These are phyloP conservation scores for Malacoraja senta DNA, from an alignment of 2,797 vertebrate genomes.

Conservation along the genomic window DNA sequence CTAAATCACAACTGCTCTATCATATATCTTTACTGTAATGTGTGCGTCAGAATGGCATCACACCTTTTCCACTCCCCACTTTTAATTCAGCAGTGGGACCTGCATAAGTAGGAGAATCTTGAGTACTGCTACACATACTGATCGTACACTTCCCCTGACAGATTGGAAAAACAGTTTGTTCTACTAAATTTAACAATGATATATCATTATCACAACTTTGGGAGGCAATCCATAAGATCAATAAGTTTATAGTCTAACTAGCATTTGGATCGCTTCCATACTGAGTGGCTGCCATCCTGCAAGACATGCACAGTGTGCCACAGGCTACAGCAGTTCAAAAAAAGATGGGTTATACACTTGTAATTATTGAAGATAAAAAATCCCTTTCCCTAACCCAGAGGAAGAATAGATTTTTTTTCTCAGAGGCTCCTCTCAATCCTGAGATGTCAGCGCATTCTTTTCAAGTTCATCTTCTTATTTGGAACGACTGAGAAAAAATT, in stretches of 20 bases:
- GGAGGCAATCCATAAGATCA: slow-evolving; percentile 76
- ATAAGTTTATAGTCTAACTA: slow-evolving; percentile 71
- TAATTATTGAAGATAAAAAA: slow-evolving; percentile 12
- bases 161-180: slow-evolving; percentile 56
- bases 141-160: slow-evolving; percentile 60
- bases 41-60: not conserved
- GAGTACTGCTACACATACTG: slow-evolving; percentile 63
- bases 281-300: slow-evolving; percentile 66
- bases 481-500: not conserved
- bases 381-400: slow-evolving; percentile 13
- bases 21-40: slow-evolving; percentile 20
- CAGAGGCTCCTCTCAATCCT: not conserved
- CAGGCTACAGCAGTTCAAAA: slow-evolving; percentile 52
- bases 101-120: slow-evolving; percentile 41
- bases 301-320: slow-evolving; percentile 62
- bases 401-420: not conserved
- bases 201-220: slow-evolving; percentile 81
- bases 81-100: not conserved
- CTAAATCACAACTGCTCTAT: not conserved
- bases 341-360: slow-evolving; percentile 42
- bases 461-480: not conserved
- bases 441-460: not conserved
- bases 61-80: not conserved
- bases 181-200: slow-evolving; percentile 69
- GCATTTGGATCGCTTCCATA: slow-evolving; percentile 68